Evolutionary conservation across 2,888 invertebrate genomes (phyloP), one percentile per base, ranked within the genome.

Genomic region (Yponomeuta plumbellus): DNA sequence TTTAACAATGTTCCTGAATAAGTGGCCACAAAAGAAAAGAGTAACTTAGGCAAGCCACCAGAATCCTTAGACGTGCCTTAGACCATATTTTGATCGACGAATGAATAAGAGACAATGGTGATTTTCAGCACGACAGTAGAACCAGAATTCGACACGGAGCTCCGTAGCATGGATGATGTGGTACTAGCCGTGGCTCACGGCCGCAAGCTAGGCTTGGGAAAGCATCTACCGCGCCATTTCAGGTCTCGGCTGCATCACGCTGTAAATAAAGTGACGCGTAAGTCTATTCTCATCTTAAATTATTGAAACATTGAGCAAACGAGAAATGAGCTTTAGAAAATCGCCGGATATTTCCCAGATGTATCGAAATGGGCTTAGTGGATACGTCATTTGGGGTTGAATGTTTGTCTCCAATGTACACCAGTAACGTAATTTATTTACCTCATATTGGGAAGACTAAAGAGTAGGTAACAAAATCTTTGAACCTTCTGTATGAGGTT

Each of bases 151-250:
- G 85, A 78, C 66, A 73, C 73, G 1, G 79, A 79, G 0, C 76
- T 88, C 0, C 78, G 72, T 40, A 88, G 74, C 52, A 86, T 90
- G 86, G 91, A 91, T 21, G 90, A 90, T 17, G 88, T 89, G 0
- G 88, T 90, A 0, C 69, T 90, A 2, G 90, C 90, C 0, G 90
- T 91, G 1, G 90, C 90, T 13, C 81, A 81, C 2, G 90, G 91
- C 10, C 79, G 76, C n/a, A 84, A 79, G 26, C 69, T 89, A 59
- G 90, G 91, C 0, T 75, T 88, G 1, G 83, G 84, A 3, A 85
- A 85, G 66, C 89, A 87, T 67, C 76, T 90, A 21, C 89, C 91
- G 0, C 77, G 91, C n/a, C 91, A 91, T 71, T 90, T 90, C 72
- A 78, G 86, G 52, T 88, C 88, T 0, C 76, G 91, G 1, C 74